These are phyloP conservation scores for Lepidothrix coronata DNA, from an alignment of 2,113 vertebrate genomes.

Conservation along the genomic window DNA sequence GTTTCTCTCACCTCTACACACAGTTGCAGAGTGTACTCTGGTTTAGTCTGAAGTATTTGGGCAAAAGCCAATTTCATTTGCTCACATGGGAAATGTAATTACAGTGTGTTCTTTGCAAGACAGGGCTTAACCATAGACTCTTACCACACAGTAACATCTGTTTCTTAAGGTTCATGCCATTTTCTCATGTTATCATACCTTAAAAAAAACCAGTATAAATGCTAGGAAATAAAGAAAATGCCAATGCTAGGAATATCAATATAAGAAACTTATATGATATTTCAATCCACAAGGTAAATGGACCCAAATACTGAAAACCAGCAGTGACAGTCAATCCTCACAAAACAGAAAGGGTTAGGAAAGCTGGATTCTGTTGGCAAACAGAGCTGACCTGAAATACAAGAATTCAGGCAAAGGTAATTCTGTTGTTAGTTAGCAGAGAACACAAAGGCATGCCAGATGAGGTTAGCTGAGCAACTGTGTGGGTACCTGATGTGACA, in stretches of 20 bases:
- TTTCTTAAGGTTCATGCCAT: not conserved
- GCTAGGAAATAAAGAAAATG: not conserved
- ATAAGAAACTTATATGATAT: not conserved
- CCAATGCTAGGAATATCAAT: not conserved
- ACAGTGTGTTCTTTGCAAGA: not conserved
- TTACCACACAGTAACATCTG: not conserved
- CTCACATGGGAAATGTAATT: not conserved
- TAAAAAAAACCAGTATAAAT: not conserved
- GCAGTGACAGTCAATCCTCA: fast-evolving
- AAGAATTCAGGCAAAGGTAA: not conserved
- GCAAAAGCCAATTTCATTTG: not conserved
- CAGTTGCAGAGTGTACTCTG: not conserved
- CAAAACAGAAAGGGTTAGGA: fast-evolving
- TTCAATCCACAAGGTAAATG: not conserved
- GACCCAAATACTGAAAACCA: not conserved
- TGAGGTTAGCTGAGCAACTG: not conserved
- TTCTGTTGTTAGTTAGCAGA: not conserved
- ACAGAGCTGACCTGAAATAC: not conserved
- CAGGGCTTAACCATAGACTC: fast-evolving
- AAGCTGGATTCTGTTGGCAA: not conserved
- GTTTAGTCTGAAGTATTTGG: not conserved
- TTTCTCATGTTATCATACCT: not conserved
- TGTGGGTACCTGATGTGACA: not conserved
- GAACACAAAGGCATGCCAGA: fast-evolving
- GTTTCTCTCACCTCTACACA: not conserved